Evolutionary conservation across 92 coral and sea anemone species (phyloP), one percentile per base, ranked within the genome.

Genomic region (Phenganax marumi): DNA sequence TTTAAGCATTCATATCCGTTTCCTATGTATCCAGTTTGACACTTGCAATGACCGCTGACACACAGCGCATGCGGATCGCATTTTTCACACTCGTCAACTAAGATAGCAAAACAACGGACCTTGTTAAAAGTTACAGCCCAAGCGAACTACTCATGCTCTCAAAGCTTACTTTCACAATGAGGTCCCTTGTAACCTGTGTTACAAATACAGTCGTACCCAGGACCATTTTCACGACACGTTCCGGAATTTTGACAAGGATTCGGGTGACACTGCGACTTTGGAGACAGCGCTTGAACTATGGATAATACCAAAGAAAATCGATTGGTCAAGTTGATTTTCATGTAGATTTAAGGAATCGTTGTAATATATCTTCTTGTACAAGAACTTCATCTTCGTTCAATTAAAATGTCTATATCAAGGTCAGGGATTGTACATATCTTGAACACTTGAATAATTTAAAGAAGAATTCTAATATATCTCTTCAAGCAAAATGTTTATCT

Each of bases 21-120:
- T 18, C 98, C 98, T 68, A 85, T 73, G 87, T 92, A 95, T 6
- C 97, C 97, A 33, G 87, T 81, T 69, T 84, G 89, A 65, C 98
- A 95, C 71, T 85, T 89, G 81, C 98, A 95, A 50, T 86, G 97
- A 14, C 97, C 98, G 71, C 91, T 89, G 52, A 83, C 82, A 84
- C 98, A 95, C 17, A 92, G n/a, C 5, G 97, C 98, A 76, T 95
- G 85, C 10, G 91, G 86, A 85, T 95, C 97, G 78, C 98, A 95
- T 88, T 95, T 92, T 84, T 92, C 98, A 81, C 98, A 95, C 69
- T 95, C 97, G 58, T 95, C 98, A 50, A 95, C 98, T 95, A 77
- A 8, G 85, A 91, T 12, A 17, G 6, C 80, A 54, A 6, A 1
- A n/a, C 25, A 68, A 12, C 10, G 25, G 21, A 17, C 16, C 23